A percentile compares a stretch with the other conserved stretches of the same genome.
Evolutionary conservation across 1,140 invertebrate genomes (phyloP).

Genomic region (Monomorium pharaonis): DNA sequence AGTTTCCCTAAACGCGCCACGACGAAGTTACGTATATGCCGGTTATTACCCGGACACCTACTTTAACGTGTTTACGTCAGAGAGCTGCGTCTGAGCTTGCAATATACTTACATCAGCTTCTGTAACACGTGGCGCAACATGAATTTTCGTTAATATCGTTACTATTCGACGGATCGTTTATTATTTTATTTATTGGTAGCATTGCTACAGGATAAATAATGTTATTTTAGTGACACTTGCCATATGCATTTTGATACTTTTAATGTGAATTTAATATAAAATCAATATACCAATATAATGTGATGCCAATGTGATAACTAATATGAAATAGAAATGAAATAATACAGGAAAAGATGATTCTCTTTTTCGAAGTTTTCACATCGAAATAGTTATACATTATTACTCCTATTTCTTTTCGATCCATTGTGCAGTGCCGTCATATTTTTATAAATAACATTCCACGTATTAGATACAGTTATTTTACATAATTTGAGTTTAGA

Average conservation of each 20-base stretch:
- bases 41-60: constrained; percentile 64
- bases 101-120: constrained; percentile 2
- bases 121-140: constrained; percentile 25
- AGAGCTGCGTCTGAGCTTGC: constrained; percentile 4
- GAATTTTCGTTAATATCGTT: constrained; percentile 53
- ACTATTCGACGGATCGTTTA: constrained; percentile 45
- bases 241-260: neutral
- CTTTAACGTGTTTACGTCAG: constrained; percentile 62
- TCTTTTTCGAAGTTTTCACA: no score
- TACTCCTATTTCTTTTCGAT: no score
- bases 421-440: no score
- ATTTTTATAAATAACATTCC: no score
- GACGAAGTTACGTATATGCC: constrained; percentile 36
- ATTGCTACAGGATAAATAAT: neutral
- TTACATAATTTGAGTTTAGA: no score
- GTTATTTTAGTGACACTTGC: neutral
- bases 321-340: neutral
- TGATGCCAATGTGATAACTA: neutral
- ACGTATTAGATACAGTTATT: no score
- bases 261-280: neutral
- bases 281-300: no score
- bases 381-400: no score
- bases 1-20: constrained; percentile 63
- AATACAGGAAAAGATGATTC: no score
- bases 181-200: constrained; percentile 28